Evolutionary conservation across 2,888 invertebrate species (phyloP).

Genomic region (Melipona beecheii): DNA sequence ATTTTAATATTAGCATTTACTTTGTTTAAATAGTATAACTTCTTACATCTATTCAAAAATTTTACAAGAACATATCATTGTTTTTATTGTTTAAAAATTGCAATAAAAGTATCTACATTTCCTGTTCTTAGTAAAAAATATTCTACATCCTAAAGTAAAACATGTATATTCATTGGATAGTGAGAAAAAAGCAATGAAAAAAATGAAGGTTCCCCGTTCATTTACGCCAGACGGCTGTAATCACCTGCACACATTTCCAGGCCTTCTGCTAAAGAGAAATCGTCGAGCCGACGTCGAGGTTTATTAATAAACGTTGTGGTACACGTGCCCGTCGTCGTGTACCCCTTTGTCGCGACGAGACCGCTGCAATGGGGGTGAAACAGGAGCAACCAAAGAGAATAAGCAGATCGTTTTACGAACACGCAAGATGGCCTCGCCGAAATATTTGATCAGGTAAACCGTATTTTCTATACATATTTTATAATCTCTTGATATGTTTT

Average conservation of each 20-base stretch:
- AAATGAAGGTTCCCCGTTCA: constrained; percentile 22
- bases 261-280: constrained; percentile 74
- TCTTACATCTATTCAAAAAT: not conserved
- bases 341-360: constrained; percentile 75
- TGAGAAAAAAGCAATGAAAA: constrained; percentile 9
- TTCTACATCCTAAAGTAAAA: not conserved
- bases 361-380: constrained; percentile 64
- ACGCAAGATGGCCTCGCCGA: constrained; percentile 53
- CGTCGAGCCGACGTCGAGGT: constrained; percentile 77
- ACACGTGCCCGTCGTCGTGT: constrained; percentile 76
- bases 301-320: constrained; percentile 82
- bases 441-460: constrained; percentile 54
- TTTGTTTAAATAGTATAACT: not conserved
- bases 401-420: constrained; percentile 67
- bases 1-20: not conserved
- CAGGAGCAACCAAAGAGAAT: constrained; percentile 50
- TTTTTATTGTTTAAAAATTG: not conserved
- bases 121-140: not conserved
- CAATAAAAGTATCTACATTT: not conserved
- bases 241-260: constrained; percentile 68
- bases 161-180: not conserved
- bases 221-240: constrained; percentile 48
- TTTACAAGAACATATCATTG: not conserved
- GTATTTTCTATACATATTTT: constrained; percentile 39
- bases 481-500: not conserved